phyloP scores from a whole-genome alignment of 2,888 invertebrate genomes.

The Eupeodes luniger region DNA sequence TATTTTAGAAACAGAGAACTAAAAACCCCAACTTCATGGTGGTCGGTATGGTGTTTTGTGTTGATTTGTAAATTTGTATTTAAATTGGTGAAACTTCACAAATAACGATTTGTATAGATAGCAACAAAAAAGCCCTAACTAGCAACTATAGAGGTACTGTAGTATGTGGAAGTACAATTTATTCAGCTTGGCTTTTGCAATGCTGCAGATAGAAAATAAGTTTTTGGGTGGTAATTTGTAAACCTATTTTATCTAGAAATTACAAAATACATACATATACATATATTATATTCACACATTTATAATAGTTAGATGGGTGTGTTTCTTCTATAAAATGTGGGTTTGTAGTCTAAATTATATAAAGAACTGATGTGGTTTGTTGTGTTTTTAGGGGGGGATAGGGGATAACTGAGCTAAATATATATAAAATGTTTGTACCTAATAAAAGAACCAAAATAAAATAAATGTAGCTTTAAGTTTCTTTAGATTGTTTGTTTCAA shows the following conservation, averaged over 20 bases:
- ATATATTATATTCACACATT: no score
- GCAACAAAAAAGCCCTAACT: not conserved
- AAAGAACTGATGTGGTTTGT: constrained; percentile 5
- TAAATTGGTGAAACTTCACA: constrained; percentile 8
- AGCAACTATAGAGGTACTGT: not conserved
- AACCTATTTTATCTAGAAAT: not conserved
- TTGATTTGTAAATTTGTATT: constrained; percentile 23
- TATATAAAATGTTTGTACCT: no score
- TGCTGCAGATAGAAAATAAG: not conserved
- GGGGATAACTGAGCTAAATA: no score
- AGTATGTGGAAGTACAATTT: not conserved
- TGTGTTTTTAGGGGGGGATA: not conserved
- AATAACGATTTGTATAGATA: not conserved
- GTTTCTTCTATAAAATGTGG: not conserved
- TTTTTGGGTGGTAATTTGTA: constrained; percentile 11
- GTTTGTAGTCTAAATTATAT: not conserved
- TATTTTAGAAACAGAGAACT: not conserved
- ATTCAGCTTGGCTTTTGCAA: not conserved
- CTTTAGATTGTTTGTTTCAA: not conserved
- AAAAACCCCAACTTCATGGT: constrained; percentile 3
- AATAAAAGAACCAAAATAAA: not conserved
- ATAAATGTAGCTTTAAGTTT: not conserved
- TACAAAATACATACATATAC: not conserved
- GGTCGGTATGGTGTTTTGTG: not conserved
- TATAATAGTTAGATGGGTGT: not conserved